Base-by-base conservation (phyloP, 1,140 invertebrate species). In the Rhagoletis pomonella region DNA sequence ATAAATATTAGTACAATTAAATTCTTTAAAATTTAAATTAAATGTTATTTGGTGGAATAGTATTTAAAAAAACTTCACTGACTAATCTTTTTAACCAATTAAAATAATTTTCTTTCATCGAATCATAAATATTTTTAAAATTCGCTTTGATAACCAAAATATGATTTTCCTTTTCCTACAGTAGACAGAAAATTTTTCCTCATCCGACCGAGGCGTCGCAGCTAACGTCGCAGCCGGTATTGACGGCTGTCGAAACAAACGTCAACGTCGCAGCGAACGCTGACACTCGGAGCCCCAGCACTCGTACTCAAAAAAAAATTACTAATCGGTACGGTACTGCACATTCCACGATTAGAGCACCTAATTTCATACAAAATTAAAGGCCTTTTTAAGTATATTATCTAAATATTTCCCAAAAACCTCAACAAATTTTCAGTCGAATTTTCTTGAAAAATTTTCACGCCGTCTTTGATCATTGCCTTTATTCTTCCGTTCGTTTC, bases 361-460 rank as follows among this genome's bases (percentile, higher is more conserved):
- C 7, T n/a, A 81, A 81, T 19, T 81, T 58, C 2, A 55, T 4
- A 5, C 17, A 1, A 55, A 81, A 81, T n/a, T 73, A 55, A 81
- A 55, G 42, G 69, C 42, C 39, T 12, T 14, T 44, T 73, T 73
- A 29, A 29, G 29, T 29, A 10, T 12, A 14, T 73, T 73, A 14
- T 47, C 44, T 47, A 47, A 44, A 73, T 58, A 9, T 81, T 81
- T 55, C 19, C 19, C 47, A 81, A 55, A 50, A 81, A 55, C 19
- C 47, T 81, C 9, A 19, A 19, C 47, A 81, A 81, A 81, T 81
- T 81, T 55, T 55, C 47, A 55, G 14, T n/a, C 73, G 73, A 81
- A 81, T 81, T 81, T 81, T 81, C 73, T 81, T 81, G 73, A 81
- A 81, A 81, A 58, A 47, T 81, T 81, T 81, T 81, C 73, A 81